Base-by-base conservation (phyloP, 1,140 invertebrate genomes). In the Potamilus streckersoni region DNA sequence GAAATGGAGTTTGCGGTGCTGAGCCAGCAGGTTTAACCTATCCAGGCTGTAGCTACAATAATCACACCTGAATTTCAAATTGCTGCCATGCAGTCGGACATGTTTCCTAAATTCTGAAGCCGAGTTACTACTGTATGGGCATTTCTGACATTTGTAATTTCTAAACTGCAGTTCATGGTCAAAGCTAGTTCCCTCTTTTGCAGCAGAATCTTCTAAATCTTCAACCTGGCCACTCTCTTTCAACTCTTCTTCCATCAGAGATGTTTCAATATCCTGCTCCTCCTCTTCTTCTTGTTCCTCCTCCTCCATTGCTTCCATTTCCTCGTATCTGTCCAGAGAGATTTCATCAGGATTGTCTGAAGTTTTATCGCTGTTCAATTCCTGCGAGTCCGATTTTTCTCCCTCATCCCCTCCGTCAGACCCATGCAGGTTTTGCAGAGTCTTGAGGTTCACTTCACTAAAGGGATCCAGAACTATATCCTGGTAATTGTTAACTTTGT, bases 11-110 rank as follows among this genome's bases (percentile, higher is more conserved):
- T 72, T 68, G 19, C 79, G 78, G 69, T 86, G 84, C 61, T 84
- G 82, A 31, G 73, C 70, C 38, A 86, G 60, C 1, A 76, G 62
- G 59, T 82, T 81, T 12, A 86, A 63, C 16, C 82, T 74, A 38
- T 85, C 84, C 3, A 83, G 62, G 71, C 83, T 85, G 76, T 84
- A 86, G 12, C 71, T 68, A 70, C 85, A 86, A 72, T 76, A 80
- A 38, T 85, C 84, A 74, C 85, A 86, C 60, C 80, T 83, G 79
- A 82, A 85, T 38, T 81, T 77, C 19, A 78, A 62, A n/a, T 74
- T 60, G 17, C 69, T 61, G 27, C 79, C 79, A 66, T 85, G 84
- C n/a, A 82, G 79, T n/a, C 74, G 71, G 14, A 69, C 66, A 79
- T 85, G 83, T 64, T 80, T 83, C 57, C 72, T 71, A 58, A 75